Base-by-base conservation (phyloP, 2,797 vertebrate species). In the Chloroceryle inda region DNA sequence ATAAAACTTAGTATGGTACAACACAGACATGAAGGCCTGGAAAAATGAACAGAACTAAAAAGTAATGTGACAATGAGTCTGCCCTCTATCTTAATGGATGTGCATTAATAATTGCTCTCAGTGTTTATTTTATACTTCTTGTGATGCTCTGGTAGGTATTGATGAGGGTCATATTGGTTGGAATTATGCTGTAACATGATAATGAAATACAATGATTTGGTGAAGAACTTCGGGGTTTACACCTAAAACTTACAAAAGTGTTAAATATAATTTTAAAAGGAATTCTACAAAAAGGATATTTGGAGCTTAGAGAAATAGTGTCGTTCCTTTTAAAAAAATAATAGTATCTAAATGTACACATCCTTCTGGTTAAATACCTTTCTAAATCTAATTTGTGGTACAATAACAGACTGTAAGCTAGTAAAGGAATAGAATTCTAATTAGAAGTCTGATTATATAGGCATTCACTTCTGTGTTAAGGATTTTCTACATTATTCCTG, bases 41-140 rank as follows among this genome's bases (percentile, higher is more conserved):
- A 77, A 67, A 26, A 71, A 89, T 75, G 59, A 3, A 3, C 38
- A 72, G 47, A 89, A 71, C 13, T 24, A 53, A 91, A 82, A 92
- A 78, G 15, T 50, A 38, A 33, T 61, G 22, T 2, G 3, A 58
- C 8, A 3, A 11, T 73, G 37, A 64, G 16, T 35, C 22, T 77
- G 4, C 5, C 20, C 7, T 33, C 5, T 80, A 33, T 80, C 26
- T 13, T 38, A 26, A 37, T 63, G 21, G 23, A 26, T 52, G 2
- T 53, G 4, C 6, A 37, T 76, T 85, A 83, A 47, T 14, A 33
- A 66, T 26, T 79, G 8, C 22, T 37, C 24, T 73, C 31, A 38
- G 20, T 52, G 29, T 50, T 72, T 33, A 63, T 56, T 90, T 83
- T 66, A 8, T 18, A 27, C 4, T 29, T 53, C 42, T 49, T 81